A percentile compares a stretch with the other conserved stretches of the same genome.
These are phyloP conservation scores for Caenorhabditis tropicalis DNA, from an alignment of 1,140 invertebrate genomes.

Conservation along the genomic window DNA sequence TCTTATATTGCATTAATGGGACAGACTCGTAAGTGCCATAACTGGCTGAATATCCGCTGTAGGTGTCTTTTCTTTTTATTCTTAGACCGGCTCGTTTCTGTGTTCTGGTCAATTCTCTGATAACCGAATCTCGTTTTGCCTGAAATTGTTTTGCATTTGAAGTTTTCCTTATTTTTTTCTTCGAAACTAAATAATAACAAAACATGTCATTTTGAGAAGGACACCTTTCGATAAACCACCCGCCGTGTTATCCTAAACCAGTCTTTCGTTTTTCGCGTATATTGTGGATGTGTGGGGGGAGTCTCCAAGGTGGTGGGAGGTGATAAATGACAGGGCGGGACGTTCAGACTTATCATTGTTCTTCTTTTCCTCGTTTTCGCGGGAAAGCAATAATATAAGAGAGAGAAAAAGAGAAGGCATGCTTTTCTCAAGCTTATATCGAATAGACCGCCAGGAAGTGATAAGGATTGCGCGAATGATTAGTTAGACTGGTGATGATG, in stretches of 20 bases:
- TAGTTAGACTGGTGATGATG: constrained; percentile 3
- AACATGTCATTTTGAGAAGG: background rate
- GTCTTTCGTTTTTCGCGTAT: constrained; percentile 27
- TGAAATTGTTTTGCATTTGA: background rate
- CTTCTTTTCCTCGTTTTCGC: constrained; percentile 16
- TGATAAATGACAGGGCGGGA: constrained; percentile 25
- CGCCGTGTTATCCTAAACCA: constrained; percentile 32
- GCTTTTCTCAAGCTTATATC: background rate
- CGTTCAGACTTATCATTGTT: constrained; percentile 40
- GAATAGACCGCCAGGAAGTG: constrained; percentile 30
- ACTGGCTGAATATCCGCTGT: constrained; percentile 76
- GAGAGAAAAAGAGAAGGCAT: background rate
- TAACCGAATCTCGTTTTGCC: constrained; percentile 7
- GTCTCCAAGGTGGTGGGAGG: constrained; percentile 14
- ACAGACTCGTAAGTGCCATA: constrained; percentile 73
- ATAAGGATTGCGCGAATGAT: constrained; percentile 40
- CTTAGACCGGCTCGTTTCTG: constrained; percentile 1
- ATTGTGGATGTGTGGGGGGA: constrained; percentile 6
- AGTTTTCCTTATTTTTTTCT: background rate
- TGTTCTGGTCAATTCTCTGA: constrained; percentile 15
- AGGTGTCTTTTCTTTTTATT: constrained; percentile 64
- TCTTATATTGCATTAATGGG: constrained; percentile 77
- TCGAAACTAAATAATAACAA: background rate
- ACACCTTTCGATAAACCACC: constrained; percentile 13
- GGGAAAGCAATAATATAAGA: background rate